Conservation (phyloP, 2,888 invertebrate genomes). For the Orthonychiurus folsomi region DNA sequence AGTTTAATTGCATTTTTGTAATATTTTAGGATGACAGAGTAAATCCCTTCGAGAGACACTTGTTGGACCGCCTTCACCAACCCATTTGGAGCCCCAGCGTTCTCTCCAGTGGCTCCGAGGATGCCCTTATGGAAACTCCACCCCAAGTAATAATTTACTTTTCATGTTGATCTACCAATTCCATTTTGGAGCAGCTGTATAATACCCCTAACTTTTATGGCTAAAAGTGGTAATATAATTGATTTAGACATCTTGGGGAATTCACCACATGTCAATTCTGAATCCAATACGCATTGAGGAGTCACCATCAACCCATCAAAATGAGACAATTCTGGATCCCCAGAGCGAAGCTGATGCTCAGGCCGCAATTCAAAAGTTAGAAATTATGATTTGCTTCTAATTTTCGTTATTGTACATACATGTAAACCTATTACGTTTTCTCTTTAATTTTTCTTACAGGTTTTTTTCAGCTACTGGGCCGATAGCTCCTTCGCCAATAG, state of each 20-base stretch:
- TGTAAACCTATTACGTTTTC: not conserved
- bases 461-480: slow-evolving; percentile 1
- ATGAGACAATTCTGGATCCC: slow-evolving; percentile 7
- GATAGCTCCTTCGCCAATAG: slow-evolving; percentile 5
- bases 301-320: slow-evolving; percentile 22
- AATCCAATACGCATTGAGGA: slow-evolving; percentile 19
- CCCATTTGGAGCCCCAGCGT: slow-evolving; percentile 15
- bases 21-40: slow-evolving; percentile 7
- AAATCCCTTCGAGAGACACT: slow-evolving; percentile 15
- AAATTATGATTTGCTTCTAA: not conserved
- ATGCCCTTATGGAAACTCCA: not conserved
- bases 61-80: slow-evolving; percentile 3
- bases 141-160: not conserved
- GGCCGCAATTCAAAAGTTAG: slow-evolving; percentile 6
- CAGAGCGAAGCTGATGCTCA: slow-evolving; percentile 12
- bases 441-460: not conserved
- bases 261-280: slow-evolving; percentile 18
- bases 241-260: slow-evolving; percentile 15
- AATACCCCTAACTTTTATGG: slow-evolving; percentile 4
- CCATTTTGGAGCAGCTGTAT: not conserved
- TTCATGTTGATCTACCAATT: not conserved
- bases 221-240: too few relatives aligned
- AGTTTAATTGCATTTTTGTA: slow-evolving; percentile 5
- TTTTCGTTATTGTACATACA: too few relatives aligned
- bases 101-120: not conserved